These are phyloP conservation scores for Perca schrenkii DNA, from an alignment of 2,113 vertebrate species.

Conservation along the genomic window DNA sequence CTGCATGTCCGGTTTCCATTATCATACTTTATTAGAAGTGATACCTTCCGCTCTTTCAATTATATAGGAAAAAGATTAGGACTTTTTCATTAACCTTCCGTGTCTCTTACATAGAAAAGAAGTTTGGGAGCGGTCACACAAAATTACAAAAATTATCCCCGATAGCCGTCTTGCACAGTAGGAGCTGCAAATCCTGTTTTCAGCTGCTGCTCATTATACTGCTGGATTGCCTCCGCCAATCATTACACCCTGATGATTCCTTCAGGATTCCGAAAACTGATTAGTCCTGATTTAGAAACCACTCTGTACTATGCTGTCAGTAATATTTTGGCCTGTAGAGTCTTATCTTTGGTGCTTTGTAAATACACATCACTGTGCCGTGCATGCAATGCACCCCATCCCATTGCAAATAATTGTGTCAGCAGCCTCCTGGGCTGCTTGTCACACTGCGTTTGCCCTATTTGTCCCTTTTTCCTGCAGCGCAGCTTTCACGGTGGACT, in stretches of 20 bases:
- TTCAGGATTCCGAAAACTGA: slow-evolving; percentile 2
- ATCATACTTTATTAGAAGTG: slow-evolving; percentile 65
- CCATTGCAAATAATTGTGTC: neutral
- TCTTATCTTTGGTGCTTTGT: neutral
- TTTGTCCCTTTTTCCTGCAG: neutral
- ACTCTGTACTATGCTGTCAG: neutral
- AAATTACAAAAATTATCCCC: slow-evolving; percentile 47
- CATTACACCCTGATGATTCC: neutral
- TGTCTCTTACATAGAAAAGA: slow-evolving; percentile 38
- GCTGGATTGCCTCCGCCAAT: slow-evolving; percentile 27
- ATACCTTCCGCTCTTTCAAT: slow-evolving; percentile 71
- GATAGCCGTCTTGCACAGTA: slow-evolving; percentile 20
- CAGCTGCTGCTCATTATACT: slow-evolving; percentile 27
- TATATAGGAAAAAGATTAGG: slow-evolving; percentile 54
- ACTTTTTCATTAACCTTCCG: slow-evolving; percentile 67
- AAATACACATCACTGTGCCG: neutral
- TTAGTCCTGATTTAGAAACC: slow-evolving; percentile 31
- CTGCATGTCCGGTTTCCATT: slow-evolving; percentile 49
- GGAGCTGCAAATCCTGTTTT: slow-evolving; percentile 36
- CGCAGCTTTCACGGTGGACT: neutral
- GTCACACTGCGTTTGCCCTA: slow-evolving; percentile 4
- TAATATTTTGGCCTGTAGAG: neutral
- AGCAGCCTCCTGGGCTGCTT: neutral
- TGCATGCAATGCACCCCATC: neutral
- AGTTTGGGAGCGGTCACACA: slow-evolving; percentile 41